Conservation (phyloP, 2,113 vertebrate species). For the Struthio camelus region DNA sequence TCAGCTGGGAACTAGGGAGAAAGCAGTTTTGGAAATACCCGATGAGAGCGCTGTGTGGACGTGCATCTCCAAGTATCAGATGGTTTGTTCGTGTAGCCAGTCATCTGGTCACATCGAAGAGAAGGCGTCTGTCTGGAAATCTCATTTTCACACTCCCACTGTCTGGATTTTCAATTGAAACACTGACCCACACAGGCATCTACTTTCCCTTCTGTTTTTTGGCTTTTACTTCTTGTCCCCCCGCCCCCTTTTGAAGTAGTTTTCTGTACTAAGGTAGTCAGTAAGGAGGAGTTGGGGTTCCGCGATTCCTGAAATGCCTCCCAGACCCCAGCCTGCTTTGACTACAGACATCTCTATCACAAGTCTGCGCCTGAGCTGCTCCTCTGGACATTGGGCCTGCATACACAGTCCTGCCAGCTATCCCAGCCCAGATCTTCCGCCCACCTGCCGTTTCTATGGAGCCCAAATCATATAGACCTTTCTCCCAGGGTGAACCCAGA, state of each 20-base stretch:
- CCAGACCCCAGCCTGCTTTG: background rate
- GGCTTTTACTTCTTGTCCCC: background rate
- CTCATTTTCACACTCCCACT: slow-evolving; percentile 39
- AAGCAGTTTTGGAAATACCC: background rate
- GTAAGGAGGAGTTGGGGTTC: background rate
- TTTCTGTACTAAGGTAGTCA: background rate
- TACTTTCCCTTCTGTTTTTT: slow-evolving; percentile 25
- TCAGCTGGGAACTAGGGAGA: background rate
- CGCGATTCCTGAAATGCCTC: background rate
- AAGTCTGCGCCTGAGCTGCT: background rate
- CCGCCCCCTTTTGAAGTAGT: background rate
- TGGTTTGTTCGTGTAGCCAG: background rate
- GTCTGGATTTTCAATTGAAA: slow-evolving; percentile 20
- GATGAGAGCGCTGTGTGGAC: background rate
- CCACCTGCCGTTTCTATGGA: background rate
- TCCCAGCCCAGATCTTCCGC: background rate
- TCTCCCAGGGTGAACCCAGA: background rate
- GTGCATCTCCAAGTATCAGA: background rate
- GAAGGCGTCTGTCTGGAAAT: slow-evolving; percentile 38
- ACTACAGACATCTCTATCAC: background rate
- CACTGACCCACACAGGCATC: slow-evolving; percentile 16
- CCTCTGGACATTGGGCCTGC: background rate
- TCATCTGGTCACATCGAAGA: slow-evolving; percentile 2
- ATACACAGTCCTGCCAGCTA: background rate
- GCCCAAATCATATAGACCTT: rapidly evolving